These are phyloP conservation scores for Hydropsyche betteni DNA, from an alignment of 2,888 invertebrate genomes.

Conservation along the genomic window DNA sequence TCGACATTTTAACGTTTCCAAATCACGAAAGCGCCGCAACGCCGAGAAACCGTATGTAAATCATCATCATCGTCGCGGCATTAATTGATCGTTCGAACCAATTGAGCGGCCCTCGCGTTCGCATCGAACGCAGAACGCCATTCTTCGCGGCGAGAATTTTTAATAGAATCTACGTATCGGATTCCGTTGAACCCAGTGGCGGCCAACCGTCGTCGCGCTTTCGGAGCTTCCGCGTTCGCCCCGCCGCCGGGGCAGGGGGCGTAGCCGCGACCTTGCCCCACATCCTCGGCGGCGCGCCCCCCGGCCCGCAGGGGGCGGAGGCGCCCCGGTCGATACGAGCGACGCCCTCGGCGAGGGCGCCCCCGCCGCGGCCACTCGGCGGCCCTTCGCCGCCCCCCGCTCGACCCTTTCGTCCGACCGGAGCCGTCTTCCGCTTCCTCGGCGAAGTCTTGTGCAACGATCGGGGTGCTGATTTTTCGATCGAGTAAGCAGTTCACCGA, in stretches of 20 bases:
- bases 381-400: conserved; percentile 53
- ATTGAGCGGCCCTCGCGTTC: conserved; percentile 21
- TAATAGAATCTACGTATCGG: conserved; percentile 25
- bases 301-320: not conserved
- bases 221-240: conserved; percentile 45
- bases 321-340: conserved; percentile 14
- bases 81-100: conserved; percentile 31
- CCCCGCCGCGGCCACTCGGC: not conserved
- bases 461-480: too few species aligned
- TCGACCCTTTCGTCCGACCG: conserved; percentile 53
- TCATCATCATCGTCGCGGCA: conserved; percentile 13
- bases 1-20: too few species aligned
- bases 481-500: too few species aligned
- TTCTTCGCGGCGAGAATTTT: conserved; percentile 19
- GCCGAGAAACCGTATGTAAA: not conserved
- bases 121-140: conserved; percentile 1
- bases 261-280: conserved; percentile 47
- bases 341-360: not conserved
- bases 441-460: too few species aligned
- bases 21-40: too few species aligned
- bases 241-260: conserved; percentile 47
- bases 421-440: conserved; percentile 46
- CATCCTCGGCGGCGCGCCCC: conserved; percentile 7
- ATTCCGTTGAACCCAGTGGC: conserved; percentile 21
- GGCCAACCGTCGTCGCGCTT: conserved; percentile 18